phyloP scores from a whole-genome alignment of 2,888 invertebrate genomes.

The Tetanocera ferruginea region DNA sequence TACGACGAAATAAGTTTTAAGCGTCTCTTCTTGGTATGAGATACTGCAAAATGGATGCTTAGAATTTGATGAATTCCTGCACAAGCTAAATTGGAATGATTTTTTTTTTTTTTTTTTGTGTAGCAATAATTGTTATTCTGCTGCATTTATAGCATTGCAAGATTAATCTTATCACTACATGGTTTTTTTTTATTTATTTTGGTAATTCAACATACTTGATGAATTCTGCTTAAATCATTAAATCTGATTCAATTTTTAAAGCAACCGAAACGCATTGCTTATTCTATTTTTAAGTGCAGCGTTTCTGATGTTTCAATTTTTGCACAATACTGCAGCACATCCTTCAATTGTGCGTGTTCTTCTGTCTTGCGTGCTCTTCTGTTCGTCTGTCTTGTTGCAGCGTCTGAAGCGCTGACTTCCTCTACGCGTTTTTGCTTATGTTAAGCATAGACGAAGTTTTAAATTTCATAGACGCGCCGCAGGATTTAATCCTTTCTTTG shows the following conservation, averaged over 20 bases:
- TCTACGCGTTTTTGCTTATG: not conserved
- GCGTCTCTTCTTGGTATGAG: too few relatives aligned
- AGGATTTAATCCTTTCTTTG: not conserved
- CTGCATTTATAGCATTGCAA: too few relatives aligned
- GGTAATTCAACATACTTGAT: too few relatives aligned
- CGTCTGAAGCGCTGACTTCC: not conserved
- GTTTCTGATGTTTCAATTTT: not conserved
- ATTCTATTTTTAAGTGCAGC: too few relatives aligned
- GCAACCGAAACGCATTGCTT: too few relatives aligned
- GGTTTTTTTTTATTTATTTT: too few relatives aligned
- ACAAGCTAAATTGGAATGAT: too few relatives aligned
- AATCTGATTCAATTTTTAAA: too few relatives aligned
- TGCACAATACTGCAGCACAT: not conserved
- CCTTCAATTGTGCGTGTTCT: not conserved
- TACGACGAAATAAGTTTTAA: slow-evolving; percentile 7
- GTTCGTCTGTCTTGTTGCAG: not conserved
- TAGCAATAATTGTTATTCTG: too few relatives aligned
- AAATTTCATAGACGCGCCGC: slow-evolving; percentile 23
- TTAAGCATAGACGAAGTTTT: not conserved
- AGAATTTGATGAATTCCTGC: not conserved
- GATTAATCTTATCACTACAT: too few relatives aligned
- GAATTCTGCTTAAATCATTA: too few relatives aligned
- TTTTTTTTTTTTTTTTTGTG: too few relatives aligned
- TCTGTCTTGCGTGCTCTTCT: not conserved
- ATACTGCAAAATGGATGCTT: not conserved